Evolutionary conservation across 2,888 invertebrate genomes (phyloP).

Genomic region (Dromius quadrimaculatus): DNA sequence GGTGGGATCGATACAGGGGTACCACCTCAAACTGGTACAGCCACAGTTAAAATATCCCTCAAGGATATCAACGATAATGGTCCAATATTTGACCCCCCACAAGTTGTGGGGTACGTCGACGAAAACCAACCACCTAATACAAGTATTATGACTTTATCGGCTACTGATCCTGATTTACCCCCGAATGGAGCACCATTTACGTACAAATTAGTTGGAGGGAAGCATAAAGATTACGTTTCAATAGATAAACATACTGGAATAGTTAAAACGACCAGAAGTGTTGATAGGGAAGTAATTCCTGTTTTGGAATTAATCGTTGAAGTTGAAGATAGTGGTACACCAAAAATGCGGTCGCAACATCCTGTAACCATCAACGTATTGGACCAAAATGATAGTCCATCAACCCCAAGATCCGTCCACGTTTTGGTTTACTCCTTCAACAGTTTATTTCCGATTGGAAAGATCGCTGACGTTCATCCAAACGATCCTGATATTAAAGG

Average conservation of each 20-base stretch:
- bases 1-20: slow-evolving; percentile 91
- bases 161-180: slow-evolving; percentile 89
- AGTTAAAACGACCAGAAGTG: slow-evolving; percentile 80
- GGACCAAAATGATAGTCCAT: slow-evolving; percentile 94
- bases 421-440: slow-evolving; percentile 84
- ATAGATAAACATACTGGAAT: slow-evolving; percentile 85
- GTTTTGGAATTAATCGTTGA: slow-evolving; percentile 81
- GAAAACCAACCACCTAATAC: slow-evolving; percentile 91
- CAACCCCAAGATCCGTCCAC: slow-evolving; percentile 84
- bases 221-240: slow-evolving; percentile 80
- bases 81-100: slow-evolving; percentile 81
- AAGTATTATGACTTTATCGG: slow-evolving; percentile 85
- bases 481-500: slow-evolving; percentile 92
- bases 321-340: slow-evolving; percentile 89
- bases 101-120: slow-evolving; percentile 80
- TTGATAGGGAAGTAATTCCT: slow-evolving; percentile 86
- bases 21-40: slow-evolving; percentile 93
- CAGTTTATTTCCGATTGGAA: slow-evolving; percentile 80
- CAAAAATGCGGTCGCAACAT: slow-evolving; percentile 85
- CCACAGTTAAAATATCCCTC: slow-evolving; percentile 83
- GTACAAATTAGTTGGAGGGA: slow-evolving; percentile 83
- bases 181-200: slow-evolving; percentile 93
- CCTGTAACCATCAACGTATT: slow-evolving; percentile 80
- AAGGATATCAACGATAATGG: slow-evolving; percentile 95
- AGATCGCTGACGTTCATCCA: slow-evolving; percentile 92